Evolutionary conservation across 2,797 vertebrate species (phyloP), one percentile per base, ranked within the genome.

Genomic region (Galagoides demidoff): DNA sequence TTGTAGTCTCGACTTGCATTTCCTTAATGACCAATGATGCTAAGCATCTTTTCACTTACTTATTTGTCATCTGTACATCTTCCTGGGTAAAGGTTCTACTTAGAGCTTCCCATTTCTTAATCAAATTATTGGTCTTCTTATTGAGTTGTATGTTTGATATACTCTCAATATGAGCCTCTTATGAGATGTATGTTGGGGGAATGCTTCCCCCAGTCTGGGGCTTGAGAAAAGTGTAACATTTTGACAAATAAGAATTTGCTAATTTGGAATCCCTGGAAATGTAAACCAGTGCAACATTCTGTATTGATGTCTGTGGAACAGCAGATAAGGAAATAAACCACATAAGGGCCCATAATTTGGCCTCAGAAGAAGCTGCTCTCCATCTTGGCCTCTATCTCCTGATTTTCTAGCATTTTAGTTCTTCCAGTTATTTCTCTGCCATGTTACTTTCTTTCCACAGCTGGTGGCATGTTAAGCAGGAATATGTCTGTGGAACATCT

Each of bases 191-290:
- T 39, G 19, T 31, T 95, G 77, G 88, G 77, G 17, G 63, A 71
- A 78, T 81, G 29, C 89, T 84, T 85, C 22, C 59, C 89, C 19
- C 3, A 45, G 55, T 27, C 66, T 88, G 39, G 34, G 14, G 73
- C 70, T 55, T 16, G 25, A 89, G 71, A 64, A 87, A 93, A 63
- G 55, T 70, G 8, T 78, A 79, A 34, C 25, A 39, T 86, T 85
- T 76, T 84, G 63, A 83, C 55, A 74, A 90, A 70, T 74, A 55
- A 92, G n/a, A 95, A 82, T 90, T 74, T 39, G 66, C 43, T 52
- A 77, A 85, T 78, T 90, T 55, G 55, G 70, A 83, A 57, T 74
- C 52, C 68, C 49, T 86, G 34, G 78, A 71, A 92, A 95, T 43
- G 63, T 19, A 82, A 43, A 27, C 34, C 86, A 43, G n/a, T 37